Base-by-base conservation (phyloP, 2,888 invertebrate species). In the Lycophotia porphyrea region DNA sequence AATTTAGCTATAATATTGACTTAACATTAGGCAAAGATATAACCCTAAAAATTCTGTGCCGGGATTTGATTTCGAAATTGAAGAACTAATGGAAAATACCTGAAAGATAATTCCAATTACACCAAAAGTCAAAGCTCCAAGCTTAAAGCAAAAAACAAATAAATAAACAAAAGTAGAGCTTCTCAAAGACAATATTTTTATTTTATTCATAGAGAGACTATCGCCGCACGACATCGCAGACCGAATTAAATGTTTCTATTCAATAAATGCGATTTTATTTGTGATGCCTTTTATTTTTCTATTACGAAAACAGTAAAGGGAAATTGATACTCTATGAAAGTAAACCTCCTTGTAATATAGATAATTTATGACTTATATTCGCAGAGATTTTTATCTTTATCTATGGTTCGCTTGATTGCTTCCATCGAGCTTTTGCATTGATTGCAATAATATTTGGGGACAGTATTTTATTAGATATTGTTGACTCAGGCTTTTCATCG, bases 261-360 rank as follows among this genome's bases (percentile, higher is more conserved):
- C 94, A 95, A 95, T 95, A 93, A 93, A 93, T 88, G 88, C 88
- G 84, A 91, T 91, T 89, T 87, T 90, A 93, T 93, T 91, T 89
- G 90, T 89, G 87, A 92, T 92, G 90, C 89, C 91, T 91, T 94
- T 94, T 93, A 93, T 95, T 90, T 94, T 94, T 95, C 95, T 94
- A 95, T 96, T 94, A 95, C 91, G 72, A 84, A 81, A 83, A 82
- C 88, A 87, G 87, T 91, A 90, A 90, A 91, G 91, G 93, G 92
- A 91, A 93, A 92, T 91, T 91, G 92, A 92, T 92, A 90, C 84
- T 87, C 88, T 80, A 75, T 88, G 80, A 77, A 70, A 75, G 76
- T 55, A 74, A 68, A 90, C 90, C 89, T 87, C 88, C 87, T 87
- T 88, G 89, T 90, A 92, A 91, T 92, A 91, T 90, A 90, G 86